Evolutionary conservation across 2,888 invertebrate species (phyloP).

Genomic region (Microdon myrmicae): DNA sequence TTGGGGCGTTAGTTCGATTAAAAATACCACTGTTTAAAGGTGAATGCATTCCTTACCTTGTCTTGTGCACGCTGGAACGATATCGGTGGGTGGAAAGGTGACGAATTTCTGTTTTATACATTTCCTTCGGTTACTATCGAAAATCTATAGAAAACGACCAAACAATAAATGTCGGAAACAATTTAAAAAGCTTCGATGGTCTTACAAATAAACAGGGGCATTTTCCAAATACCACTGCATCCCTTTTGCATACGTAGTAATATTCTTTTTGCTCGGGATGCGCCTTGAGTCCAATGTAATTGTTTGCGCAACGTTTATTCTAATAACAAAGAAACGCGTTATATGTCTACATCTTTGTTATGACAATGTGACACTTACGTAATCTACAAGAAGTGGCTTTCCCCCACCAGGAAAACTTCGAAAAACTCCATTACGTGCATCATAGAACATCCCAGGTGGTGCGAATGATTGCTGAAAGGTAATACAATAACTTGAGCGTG

Average conservation of each 20-base stretch:
- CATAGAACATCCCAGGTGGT: slow-evolving; percentile 59
- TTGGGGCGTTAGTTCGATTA: background rate
- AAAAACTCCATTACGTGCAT: slow-evolving; percentile 59
- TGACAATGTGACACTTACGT: slow-evolving; percentile 59
- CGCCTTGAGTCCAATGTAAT: slow-evolving; percentile 61
- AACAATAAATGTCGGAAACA: background rate
- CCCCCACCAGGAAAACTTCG: slow-evolving; percentile 66
- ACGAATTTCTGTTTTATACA: slow-evolving; percentile 54
- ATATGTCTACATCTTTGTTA: slow-evolving; percentile 2
- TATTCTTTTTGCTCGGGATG: slow-evolving; percentile 65
- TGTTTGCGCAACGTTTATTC: slow-evolving; percentile 63
- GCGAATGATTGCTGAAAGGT: slow-evolving; percentile 42
- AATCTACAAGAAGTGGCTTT: slow-evolving; percentile 60
- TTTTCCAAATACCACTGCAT: slow-evolving; percentile 65
- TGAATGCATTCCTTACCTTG: slow-evolving; percentile 40
- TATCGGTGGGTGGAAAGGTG: slow-evolving; percentile 55
- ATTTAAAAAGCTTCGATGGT: background rate
- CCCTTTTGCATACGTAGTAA: slow-evolving; percentile 66
- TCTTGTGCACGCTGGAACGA: slow-evolving; percentile 56
- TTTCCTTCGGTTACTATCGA: slow-evolving; percentile 57
- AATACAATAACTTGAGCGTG: no score
- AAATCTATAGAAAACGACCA: slow-evolving; percentile 51
- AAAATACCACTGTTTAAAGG: background rate
- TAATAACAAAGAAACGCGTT: slow-evolving; percentile 42
- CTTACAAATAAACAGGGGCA: slow-evolving; percentile 62